These are phyloP conservation scores for Cosmopolites sordidus DNA, from an alignment of 2,888 invertebrate genomes.

Conservation along the genomic window DNA sequence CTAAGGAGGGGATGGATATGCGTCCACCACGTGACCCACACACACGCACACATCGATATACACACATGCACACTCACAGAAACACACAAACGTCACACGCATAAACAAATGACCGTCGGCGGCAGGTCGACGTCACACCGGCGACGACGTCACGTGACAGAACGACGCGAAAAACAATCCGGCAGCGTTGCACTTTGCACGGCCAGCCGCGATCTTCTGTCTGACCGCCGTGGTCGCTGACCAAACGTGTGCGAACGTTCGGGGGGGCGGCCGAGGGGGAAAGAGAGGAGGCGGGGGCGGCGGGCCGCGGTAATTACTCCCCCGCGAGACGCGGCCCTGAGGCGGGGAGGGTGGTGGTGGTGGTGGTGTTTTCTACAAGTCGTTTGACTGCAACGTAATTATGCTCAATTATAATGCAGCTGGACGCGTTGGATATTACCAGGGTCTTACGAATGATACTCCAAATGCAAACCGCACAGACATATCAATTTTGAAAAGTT, in stretches of 20 bases:
- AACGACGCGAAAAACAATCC: constrained; percentile 30
- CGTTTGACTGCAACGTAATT: constrained; percentile 16
- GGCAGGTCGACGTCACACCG: background rate
- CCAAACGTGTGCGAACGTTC: constrained; percentile 41
- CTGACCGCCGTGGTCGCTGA: constrained; percentile 48
- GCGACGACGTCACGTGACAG: constrained; percentile 21
- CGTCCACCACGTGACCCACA: constrained; percentile 21
- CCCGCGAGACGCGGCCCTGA: constrained; percentile 6
- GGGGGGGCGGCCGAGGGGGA: constrained; percentile 32
- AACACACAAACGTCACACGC: constrained; percentile 7
- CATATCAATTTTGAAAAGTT: no score
- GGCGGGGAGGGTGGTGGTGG: background rate
- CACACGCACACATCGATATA: no score
- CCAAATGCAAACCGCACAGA: no score
- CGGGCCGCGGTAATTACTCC: constrained; percentile 19
- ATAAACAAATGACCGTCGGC: constrained; percentile 40
- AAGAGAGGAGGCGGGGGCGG: constrained; percentile 3
- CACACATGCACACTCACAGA: no score
- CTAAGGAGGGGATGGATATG: no score
- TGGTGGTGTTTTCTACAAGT: constrained; percentile 20
- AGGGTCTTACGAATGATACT: no score
- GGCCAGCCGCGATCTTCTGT: constrained; percentile 48
- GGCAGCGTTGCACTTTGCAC: constrained; percentile 42
- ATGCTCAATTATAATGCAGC: constrained; percentile 1
- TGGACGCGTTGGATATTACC: background rate